Evolutionary conservation across 2,797 vertebrate genomes (phyloP).

Genomic region (Manis crassicaudata): DNA sequence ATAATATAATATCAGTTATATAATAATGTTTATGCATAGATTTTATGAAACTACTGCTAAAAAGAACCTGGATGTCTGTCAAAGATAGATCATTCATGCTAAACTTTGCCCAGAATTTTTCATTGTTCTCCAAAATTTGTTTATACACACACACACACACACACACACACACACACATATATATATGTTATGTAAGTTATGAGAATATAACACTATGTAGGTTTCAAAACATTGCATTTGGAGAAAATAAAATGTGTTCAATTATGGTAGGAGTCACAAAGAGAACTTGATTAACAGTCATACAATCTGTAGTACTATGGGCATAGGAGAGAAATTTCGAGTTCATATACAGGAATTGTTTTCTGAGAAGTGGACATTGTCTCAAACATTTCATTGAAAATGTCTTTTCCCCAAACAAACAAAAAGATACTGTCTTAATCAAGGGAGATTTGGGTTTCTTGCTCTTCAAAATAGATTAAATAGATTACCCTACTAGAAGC

Average conservation of each 20-base stretch:
- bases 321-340: slow-evolving; percentile 63
- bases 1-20: neutral
- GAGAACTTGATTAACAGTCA: slow-evolving; percentile 60
- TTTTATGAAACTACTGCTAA: neutral
- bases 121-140: no score
- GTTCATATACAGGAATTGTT: neutral
- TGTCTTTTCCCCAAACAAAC: slow-evolving; percentile 31
- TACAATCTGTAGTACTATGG: neutral
- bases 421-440: slow-evolving; percentile 80
- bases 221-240: neutral
- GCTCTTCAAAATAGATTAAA: slow-evolving; percentile 84
- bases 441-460: slow-evolving; percentile 67
- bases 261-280: neutral
- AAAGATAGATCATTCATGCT: neutral
- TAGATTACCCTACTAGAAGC: slow-evolving; percentile 66
- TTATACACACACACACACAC: no score
- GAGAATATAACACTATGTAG: accelerated
- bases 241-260: neutral
- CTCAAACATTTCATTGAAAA: slow-evolving; percentile 79
- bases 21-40: neutral
- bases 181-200: neutral
- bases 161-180: neutral
- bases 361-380: slow-evolving; percentile 58
- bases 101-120: neutral
- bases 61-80: neutral